Conservation (phyloP, 2,113 vertebrate species). For the Nesogale talazaci region DNA sequence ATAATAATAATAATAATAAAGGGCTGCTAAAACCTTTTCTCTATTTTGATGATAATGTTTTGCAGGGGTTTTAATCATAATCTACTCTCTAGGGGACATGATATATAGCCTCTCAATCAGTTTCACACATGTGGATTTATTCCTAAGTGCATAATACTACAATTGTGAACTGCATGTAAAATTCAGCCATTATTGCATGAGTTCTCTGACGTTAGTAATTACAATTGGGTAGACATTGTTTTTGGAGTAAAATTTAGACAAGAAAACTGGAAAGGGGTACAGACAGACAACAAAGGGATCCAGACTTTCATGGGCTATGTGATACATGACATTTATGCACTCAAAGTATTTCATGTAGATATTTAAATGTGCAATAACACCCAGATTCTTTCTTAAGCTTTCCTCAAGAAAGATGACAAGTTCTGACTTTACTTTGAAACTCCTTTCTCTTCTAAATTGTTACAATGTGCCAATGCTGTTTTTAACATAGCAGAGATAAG, state of each 20-base stretch:
- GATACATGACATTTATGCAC: too few relatives aligned
- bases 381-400: background rate
- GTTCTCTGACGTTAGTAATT: background rate
- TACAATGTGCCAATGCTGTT: background rate
- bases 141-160: background rate
- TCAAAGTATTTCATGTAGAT: background rate
- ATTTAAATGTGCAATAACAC: background rate
- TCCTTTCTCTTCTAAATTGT: background rate
- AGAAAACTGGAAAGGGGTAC: constrained; percentile 1
- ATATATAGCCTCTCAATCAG: background rate
- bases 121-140: background rate
- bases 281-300: background rate
- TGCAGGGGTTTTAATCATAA: background rate
- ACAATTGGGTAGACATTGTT: background rate
- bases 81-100: background rate
- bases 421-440: background rate
- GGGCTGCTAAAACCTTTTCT: background rate
- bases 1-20: too few relatives aligned
- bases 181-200: background rate
- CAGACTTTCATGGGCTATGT: background rate
- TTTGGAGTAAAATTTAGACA: background rate
- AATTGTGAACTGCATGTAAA: background rate
- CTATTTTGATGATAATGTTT: background rate
- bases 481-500: background rate
- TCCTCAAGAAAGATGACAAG: background rate